These are phyloP conservation scores for Drosophila cardini DNA, from an alignment of 1,140 invertebrate species.

Conservation along the genomic window DNA sequence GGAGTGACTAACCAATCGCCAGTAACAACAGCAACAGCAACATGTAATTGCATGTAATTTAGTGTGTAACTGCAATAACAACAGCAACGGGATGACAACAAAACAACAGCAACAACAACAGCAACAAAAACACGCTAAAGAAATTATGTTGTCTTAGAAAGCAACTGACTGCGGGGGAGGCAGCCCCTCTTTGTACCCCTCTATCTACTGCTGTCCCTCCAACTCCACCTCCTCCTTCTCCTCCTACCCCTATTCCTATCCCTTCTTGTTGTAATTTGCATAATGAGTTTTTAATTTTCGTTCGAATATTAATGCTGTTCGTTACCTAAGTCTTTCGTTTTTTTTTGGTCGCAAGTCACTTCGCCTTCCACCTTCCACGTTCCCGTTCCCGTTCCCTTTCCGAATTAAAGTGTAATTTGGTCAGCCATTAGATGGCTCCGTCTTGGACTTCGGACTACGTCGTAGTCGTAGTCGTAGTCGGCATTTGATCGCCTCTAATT, in stretches of 20 bases:
- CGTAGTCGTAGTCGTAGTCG: slow-evolving; percentile 18
- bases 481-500: slow-evolving; percentile 82
- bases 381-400: slow-evolving; percentile 58
- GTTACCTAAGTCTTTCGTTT: slow-evolving; percentile 74
- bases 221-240: not conserved
- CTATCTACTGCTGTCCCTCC: not conserved
- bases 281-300: slow-evolving; percentile 82
- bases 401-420: slow-evolving; percentile 83
- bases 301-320: slow-evolving; percentile 70
- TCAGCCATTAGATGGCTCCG: slow-evolving; percentile 70
- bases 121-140: slow-evolving; percentile 74
- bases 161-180: slow-evolving; percentile 49
- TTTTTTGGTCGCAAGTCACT: slow-evolving; percentile 58
- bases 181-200: not conserved
- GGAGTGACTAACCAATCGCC: slow-evolving; percentile 44
- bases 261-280: slow-evolving; percentile 66
- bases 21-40: slow-evolving; percentile 34
- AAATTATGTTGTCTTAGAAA: slow-evolving; percentile 78
- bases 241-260: slow-evolving; percentile 4
- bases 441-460: not conserved
- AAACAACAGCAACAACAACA: slow-evolving; percentile 45
- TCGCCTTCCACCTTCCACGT: slow-evolving; percentile 72
- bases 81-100: slow-evolving; percentile 66
- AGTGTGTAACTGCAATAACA: slow-evolving; percentile 70
- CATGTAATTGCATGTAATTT: slow-evolving; percentile 83